phyloP scores from a whole-genome alignment of 2,797 vertebrate species.

The Enteromius mattozi region DNA sequence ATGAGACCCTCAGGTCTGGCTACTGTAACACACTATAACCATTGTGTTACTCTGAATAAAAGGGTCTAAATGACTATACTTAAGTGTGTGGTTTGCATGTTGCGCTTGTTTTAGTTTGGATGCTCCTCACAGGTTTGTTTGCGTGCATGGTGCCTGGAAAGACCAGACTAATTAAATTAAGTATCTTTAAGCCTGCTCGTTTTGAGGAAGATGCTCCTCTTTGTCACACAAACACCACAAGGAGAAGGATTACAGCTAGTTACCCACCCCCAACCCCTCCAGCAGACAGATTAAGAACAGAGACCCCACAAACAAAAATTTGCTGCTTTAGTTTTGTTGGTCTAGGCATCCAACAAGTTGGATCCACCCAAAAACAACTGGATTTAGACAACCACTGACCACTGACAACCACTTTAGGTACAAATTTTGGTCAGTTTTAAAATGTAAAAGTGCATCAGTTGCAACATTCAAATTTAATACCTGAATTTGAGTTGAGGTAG shows the following conservation, averaged over 20 bases:
- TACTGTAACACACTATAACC: not conserved
- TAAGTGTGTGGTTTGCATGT: not conserved
- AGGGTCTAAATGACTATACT: not conserved
- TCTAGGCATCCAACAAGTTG: slow-evolving; percentile 41
- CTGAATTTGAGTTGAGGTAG: not conserved
- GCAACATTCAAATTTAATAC: not conserved
- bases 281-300: slow-evolving; percentile 26
- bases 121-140: not conserved
- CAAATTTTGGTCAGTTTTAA: not conserved
- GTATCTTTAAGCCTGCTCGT: slow-evolving; percentile 40
- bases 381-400: not conserved
- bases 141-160: slow-evolving; percentile 30
- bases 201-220: slow-evolving; percentile 25
- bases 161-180: slow-evolving; percentile 57
- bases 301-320: slow-evolving; percentile 20
- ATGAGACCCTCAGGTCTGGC: not conserved
- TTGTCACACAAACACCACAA: not conserved
- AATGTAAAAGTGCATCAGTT: not conserved
- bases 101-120: not conserved
- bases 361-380: slow-evolving; percentile 48
- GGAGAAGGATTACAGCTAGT: not conserved
- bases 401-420: not conserved
- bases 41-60: not conserved
- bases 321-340: slow-evolving; percentile 28
- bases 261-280: not conserved